These are phyloP conservation scores for Aphaenogaster ashmeadi DNA, from an alignment of 1,140 invertebrate species.

Conservation along the genomic window DNA sequence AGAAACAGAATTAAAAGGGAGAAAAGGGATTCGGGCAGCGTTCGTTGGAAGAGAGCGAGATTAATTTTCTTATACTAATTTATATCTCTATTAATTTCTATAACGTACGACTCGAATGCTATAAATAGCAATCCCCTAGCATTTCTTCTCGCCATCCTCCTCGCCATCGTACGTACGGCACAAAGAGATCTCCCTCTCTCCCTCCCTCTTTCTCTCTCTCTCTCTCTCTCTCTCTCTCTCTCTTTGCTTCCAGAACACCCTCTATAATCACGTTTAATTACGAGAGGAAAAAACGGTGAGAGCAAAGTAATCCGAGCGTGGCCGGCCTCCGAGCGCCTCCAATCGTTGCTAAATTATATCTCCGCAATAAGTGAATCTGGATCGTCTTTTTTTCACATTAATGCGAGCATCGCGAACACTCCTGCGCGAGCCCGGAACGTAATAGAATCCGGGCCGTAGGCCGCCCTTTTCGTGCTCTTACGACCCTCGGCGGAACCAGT, in stretches of 20 bases:
- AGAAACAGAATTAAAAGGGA: background rate
- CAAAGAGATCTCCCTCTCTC: slow-evolving; percentile 32
- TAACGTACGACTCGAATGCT: slow-evolving; percentile 33
- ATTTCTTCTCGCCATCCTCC: slow-evolving; percentile 33
- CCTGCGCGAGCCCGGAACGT: slow-evolving; percentile 60
- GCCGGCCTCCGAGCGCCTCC: slow-evolving; percentile 50
- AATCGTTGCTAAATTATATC: slow-evolving; percentile 66
- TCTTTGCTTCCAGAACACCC: slow-evolving; percentile 30
- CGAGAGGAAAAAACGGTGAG: slow-evolving; percentile 50
- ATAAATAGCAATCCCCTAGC: slow-evolving; percentile 51
- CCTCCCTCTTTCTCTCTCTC: background rate
- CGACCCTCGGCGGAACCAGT: slow-evolving; percentile 70
- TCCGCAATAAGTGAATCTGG: slow-evolving; percentile 63
- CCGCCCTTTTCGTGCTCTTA: slow-evolving; percentile 63
- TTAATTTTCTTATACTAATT: slow-evolving; percentile 46
- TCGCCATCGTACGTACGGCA: background rate
- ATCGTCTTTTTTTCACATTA: slow-evolving; percentile 64
- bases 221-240: background rate
- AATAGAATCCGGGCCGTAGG: slow-evolving; percentile 69
- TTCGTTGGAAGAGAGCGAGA: slow-evolving; percentile 4
- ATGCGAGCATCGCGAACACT: slow-evolving; percentile 60
- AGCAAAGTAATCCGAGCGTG: slow-evolving; percentile 49
- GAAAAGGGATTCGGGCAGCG: background rate
- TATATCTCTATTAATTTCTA: slow-evolving; percentile 54
- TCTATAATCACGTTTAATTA: slow-evolving; percentile 66